These are phyloP conservation scores for Ochlodes sylvanus DNA, from an alignment of 2,888 invertebrate species.

Conservation along the genomic window DNA sequence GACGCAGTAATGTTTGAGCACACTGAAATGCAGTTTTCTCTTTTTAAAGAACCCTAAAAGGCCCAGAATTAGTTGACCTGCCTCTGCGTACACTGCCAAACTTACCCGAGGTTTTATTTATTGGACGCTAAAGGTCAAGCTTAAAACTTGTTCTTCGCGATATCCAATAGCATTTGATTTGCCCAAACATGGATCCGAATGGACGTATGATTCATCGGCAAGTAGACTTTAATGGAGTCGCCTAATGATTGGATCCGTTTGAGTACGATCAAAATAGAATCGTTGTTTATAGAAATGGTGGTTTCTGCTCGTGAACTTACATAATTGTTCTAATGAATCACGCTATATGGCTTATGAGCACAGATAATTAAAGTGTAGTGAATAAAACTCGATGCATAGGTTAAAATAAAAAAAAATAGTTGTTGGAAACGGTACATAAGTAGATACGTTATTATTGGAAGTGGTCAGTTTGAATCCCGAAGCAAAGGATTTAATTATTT, in stretches of 20 bases:
- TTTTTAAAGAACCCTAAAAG: background rate
- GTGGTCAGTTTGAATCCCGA: too few relatives aligned
- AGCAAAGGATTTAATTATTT: too few relatives aligned
- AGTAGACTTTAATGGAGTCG: constrained; percentile 49
- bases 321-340: constrained; percentile 27
- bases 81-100: constrained; percentile 21
- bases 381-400: too few relatives aligned
- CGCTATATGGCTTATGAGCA: background rate
- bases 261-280: constrained; percentile 31
- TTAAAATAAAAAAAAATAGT: too few relatives aligned
- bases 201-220: constrained; percentile 59
- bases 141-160: constrained; percentile 51
- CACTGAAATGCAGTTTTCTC: background rate
- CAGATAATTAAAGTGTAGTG: background rate
- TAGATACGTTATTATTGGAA: too few relatives aligned
- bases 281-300: constrained; percentile 28
- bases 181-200: constrained; percentile 62
- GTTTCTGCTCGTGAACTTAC: constrained; percentile 18
- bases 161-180: constrained; percentile 58
- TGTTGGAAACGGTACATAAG: too few relatives aligned
- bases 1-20: too few relatives aligned
- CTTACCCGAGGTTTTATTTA: constrained; percentile 37
- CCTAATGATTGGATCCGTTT: constrained; percentile 26
- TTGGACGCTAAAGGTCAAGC: constrained; percentile 53
- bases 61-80: constrained; percentile 45